Base-by-base conservation (phyloP, 2,888 invertebrate species). In the Drosophila lutescens region DNA sequence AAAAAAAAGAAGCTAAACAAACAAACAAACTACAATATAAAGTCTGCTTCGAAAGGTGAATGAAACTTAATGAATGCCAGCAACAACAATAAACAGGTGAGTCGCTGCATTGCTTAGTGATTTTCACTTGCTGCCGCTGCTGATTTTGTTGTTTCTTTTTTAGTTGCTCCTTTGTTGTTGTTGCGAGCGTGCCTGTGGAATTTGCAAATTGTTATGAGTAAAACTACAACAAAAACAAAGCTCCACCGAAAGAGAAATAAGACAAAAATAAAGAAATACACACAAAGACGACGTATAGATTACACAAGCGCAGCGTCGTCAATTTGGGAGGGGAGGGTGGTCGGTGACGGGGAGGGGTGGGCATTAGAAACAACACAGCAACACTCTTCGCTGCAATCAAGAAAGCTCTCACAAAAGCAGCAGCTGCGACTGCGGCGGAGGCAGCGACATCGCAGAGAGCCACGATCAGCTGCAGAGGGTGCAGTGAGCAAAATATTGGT, bases 31-130 rank as follows among this genome's bases (percentile, higher is more conserved):
- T 67, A 67, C 61, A 68, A 58, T 78, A 56, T 78, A 53, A 66
- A 54, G 67, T 58, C 54, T 69, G 65, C 47, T 77, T 66, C 40
- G 56, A 89, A 78, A 89, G 88, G 89, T 89, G 88, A 89, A 89
- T 89, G 90, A 88, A 89, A 88, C 89, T 73, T 89, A 77, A 77
- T 76, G 88, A 89, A 89, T 89, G 89, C 80, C 78, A 87, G 57
- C 65, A 77, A 54, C 54, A 63, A 60, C 46, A 55, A 50, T 49
- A 34, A 83, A 75, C 87, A 84, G 75, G 78, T 79, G 84, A 78
- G 61, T 51, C 61, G 77, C 69, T 59, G 72, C 77, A 70, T 65
- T 65, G 75, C 72, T 74, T 70, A 65, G 70, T 78, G 76, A 88
- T 88, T 86, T 88, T 88, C 82, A 78, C 78, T 70, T 77, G 80